Conservation (phyloP, 2,888 invertebrate species). For the Eutolmus rufibarbis region DNA sequence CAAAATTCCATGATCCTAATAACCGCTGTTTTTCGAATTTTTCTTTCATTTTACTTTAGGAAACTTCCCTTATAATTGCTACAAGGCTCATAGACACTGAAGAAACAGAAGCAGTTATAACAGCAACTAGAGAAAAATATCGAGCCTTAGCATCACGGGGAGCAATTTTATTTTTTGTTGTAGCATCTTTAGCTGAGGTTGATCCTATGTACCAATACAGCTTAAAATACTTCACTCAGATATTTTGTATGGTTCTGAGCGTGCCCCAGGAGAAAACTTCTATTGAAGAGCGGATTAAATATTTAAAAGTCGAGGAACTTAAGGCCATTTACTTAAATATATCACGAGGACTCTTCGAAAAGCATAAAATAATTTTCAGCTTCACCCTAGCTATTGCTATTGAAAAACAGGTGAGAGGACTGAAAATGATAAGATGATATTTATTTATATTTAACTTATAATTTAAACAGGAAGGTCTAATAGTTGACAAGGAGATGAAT, state of each 20-base stretch:
- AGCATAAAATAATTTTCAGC: constrained; percentile 88
- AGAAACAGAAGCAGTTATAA: constrained; percentile 85
- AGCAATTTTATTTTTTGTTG: constrained; percentile 89
- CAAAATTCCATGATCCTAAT: no score
- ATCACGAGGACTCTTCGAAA: constrained; percentile 88
- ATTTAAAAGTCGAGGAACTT: constrained; percentile 79
- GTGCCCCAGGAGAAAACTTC: constrained; percentile 69
- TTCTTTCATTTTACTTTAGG: constrained; percentile 62
- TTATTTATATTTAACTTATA: neutral
- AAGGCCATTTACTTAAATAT: constrained; percentile 85
- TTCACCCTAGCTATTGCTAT: constrained; percentile 83
- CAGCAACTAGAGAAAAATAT: constrained; percentile 85
- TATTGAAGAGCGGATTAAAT: constrained; percentile 72
- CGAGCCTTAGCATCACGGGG: constrained; percentile 86
- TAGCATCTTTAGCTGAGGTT: constrained; percentile 85
- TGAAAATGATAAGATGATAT: neutral
- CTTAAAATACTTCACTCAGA: constrained; percentile 82
- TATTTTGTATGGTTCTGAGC: constrained; percentile 77
- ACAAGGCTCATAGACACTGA: constrained; percentile 87
- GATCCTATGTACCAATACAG: constrained; percentile 98
- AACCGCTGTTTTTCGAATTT: neutral
- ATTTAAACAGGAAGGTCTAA: constrained; percentile 51
- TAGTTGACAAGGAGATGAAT: constrained; percentile 59
- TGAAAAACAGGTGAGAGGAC: constrained; percentile 64
- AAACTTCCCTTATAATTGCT: constrained; percentile 89